Conservation (phyloP, 2,888 invertebrate genomes). For the Leptopilina drosophilae region DNA sequence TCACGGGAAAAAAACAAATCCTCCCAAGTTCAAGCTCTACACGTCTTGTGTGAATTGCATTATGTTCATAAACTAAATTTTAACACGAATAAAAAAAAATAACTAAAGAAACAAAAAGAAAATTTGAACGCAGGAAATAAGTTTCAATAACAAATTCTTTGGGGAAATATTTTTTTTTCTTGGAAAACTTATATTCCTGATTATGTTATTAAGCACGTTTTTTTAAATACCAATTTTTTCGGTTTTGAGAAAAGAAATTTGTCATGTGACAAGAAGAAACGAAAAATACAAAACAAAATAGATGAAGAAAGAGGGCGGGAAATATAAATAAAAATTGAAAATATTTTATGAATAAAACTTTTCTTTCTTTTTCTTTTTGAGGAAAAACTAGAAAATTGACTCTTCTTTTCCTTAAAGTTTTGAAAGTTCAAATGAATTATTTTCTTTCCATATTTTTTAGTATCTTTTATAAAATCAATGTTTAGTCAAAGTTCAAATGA, state of each 20-base stretch:
- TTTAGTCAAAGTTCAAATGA: too few relatives aligned
- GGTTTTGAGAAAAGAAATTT: too few relatives aligned
- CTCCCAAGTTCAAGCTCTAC: conserved; percentile 14
- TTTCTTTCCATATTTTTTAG: too few relatives aligned
- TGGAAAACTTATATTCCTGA: neutral
- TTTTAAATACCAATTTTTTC: neutral
- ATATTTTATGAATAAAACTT: too few relatives aligned
- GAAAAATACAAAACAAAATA: neutral
- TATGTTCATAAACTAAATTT: neutral
- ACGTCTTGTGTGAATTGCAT: conserved; percentile 2
- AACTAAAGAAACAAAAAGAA: neutral
- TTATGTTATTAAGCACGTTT: neutral
- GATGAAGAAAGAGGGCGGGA: neutral
- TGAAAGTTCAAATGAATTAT: too few relatives aligned
- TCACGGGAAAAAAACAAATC: conserved; percentile 29
- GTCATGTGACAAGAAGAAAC: neutral
- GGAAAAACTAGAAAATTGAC: too few relatives aligned
- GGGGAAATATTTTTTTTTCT: neutral
- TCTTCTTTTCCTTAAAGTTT: too few relatives aligned
- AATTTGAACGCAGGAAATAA: neutral
- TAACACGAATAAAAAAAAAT: neutral
- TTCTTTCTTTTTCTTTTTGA: too few relatives aligned
- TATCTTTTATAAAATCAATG: too few relatives aligned
- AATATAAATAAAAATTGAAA: neutral
- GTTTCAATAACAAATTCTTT: neutral